Base-by-base conservation (phyloP, 2,888 invertebrate genomes). In the Lypha dubia region DNA sequence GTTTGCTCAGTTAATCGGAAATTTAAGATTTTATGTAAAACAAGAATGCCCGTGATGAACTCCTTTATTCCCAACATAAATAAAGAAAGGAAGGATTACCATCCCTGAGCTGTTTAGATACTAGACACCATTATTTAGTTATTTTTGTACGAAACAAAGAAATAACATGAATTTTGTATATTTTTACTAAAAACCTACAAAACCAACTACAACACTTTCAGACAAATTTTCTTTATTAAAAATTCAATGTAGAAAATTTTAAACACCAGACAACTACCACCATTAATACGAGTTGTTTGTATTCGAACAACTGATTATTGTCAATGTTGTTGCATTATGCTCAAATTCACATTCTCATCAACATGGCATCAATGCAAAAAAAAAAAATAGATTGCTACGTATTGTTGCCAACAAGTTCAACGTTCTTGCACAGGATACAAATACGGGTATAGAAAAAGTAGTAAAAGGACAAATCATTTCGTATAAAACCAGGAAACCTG, bases 241-340 rank as follows among this genome's bases (percentile, higher is more conserved):
- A 11, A 62, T 49, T 17, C 76, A 28, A 13, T 58, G 41, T 20
- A 15, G 1, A 20, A 11, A 63, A 17, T 15, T 13, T 46, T 44
- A 28, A 9, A 63, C 53, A 20, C 9, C 60, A 73, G 60, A 46
- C 70, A n/a, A n/a, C 13, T 41, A 22, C 44, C 15, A 63, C 13
- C 20, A 77, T 24, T 68, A 41, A 53, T 41, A 22, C n/a, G 15
- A 17, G n/a, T 35, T 7, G 62, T 35, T 13, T 8, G 32, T 68
- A 13, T 56, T n/a, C 15, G 44, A 9, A 41, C 32, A 65, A 58
- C 56, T 65, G 76, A 76, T 81, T 81, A 65, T 71, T 75, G 70
- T 60, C 82, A 71, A 71, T 76, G 76, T 76, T 76, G 76, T 76
- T 65, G 60, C 51, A 75, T 75, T 68, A 75, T 67, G 20, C 15